These are phyloP conservation scores for Dicentrarchus labrax DNA, from an alignment of 2,113 vertebrate genomes.

Conservation along the genomic window DNA sequence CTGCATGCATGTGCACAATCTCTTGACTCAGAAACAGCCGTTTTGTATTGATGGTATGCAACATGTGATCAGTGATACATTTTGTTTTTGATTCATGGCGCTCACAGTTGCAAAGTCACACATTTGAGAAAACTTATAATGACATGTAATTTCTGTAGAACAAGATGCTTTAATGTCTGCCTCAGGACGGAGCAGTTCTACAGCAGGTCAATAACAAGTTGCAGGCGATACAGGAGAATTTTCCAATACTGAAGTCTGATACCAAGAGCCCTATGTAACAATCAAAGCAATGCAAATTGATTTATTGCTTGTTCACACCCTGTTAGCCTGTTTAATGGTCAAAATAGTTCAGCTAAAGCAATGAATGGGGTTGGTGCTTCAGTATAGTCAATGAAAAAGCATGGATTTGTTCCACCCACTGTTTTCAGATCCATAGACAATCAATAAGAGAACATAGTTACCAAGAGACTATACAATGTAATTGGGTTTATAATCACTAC, in stretches of 20 bases:
- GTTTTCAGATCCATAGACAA: conserved; percentile 12
- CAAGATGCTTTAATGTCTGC: conserved; percentile 29
- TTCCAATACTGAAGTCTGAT: conserved; percentile 34
- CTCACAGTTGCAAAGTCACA: neutral
- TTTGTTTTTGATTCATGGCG: conserved; percentile 1
- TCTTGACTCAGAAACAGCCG: conserved; percentile 23
- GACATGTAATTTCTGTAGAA: neutral
- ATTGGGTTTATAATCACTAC: neutral
- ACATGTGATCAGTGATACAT: conserved; percentile 46
- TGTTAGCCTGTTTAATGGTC: conserved; percentile 49
- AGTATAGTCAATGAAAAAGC: conserved; percentile 23
- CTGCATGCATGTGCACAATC: conserved; percentile 62
- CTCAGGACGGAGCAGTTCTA: neutral
- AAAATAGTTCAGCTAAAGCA: conserved; percentile 10
- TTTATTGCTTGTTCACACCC: conserved; percentile 62
- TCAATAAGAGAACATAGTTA: conserved; percentile 16
- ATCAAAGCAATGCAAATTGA: conserved; percentile 58
- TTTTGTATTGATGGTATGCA: conserved; percentile 48
- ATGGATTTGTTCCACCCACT: conserved; percentile 12
- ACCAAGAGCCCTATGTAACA: conserved; percentile 6
- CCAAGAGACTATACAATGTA: neutral
- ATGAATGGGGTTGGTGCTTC: neutral
- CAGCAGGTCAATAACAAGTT: conserved; percentile 41
- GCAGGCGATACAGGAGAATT: conserved; percentile 38
- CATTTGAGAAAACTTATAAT: conserved; percentile 18